Conservation (phyloP, 2,888 invertebrate genomes). For the Dynastes grantii region DNA sequence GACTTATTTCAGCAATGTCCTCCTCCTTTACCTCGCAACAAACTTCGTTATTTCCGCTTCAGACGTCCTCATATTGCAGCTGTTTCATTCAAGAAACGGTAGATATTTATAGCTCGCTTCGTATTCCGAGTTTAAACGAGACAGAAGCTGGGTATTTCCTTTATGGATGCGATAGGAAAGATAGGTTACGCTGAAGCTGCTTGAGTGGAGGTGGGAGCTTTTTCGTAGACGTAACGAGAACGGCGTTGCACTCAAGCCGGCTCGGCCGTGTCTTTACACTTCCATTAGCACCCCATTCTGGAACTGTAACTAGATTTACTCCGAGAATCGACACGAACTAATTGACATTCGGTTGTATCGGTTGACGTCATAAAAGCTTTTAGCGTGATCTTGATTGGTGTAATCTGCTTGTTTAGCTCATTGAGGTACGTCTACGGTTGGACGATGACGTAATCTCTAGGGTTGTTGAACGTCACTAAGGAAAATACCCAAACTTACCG, state of each 20-base stretch:
- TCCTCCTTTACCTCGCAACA: neutral
- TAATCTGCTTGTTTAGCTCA: too few relatives aligned
- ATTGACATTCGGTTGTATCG: constrained; percentile 29
- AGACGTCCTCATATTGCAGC: neutral
- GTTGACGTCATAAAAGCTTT: constrained; percentile 35
- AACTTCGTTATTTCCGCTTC: constrained; percentile 1
- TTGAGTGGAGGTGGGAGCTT: neutral
- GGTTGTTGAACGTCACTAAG: too few relatives aligned
- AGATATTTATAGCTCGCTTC: neutral
- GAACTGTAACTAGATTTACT: constrained; percentile 28
- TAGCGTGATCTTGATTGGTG: neutral
- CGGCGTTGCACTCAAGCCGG: neutral
- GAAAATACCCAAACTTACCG: too few relatives aligned
- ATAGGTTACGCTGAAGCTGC: too few relatives aligned
- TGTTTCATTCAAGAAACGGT: neutral
- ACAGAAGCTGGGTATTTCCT: too few relatives aligned
- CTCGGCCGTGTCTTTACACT: neutral
- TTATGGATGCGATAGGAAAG: too few relatives aligned
- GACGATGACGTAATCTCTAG: too few relatives aligned
- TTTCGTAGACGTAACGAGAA: neutral
- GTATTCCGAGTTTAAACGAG: neutral
- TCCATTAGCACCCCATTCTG: constrained; percentile 25
- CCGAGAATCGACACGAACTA: constrained; percentile 10
- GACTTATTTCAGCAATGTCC: neutral
- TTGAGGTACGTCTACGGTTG: too few relatives aligned